phyloP scores from a whole-genome alignment of 2,888 invertebrate genomes.

The Phytoseiulus persimilis region DNA sequence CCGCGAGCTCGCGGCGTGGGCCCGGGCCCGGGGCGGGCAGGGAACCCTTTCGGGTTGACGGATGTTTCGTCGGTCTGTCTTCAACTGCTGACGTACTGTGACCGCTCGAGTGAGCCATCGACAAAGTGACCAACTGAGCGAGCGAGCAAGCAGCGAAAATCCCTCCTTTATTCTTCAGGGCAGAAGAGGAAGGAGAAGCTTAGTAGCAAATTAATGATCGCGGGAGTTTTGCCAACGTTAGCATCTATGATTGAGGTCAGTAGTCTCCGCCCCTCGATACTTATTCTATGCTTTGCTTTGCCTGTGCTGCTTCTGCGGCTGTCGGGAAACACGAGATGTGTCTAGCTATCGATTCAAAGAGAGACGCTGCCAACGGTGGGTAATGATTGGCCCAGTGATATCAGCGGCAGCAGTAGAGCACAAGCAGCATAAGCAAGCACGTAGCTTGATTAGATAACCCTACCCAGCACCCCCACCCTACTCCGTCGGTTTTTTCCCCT shows the following conservation, averaged over 20 bases:
- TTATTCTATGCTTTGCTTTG: background rate
- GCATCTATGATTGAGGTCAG: background rate
- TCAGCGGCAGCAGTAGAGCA: background rate
- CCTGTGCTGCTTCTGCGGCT: background rate
- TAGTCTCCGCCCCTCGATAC: background rate
- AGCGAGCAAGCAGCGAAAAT: background rate
- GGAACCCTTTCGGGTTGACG: background rate
- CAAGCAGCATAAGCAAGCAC: conserved; percentile 35
- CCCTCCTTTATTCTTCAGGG: background rate
- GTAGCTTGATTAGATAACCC: conserved; percentile 36
- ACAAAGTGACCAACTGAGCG: background rate
- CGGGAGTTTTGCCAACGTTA: background rate
- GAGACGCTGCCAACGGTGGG: background rate
- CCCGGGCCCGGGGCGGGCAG: background rate
- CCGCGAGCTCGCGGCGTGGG: background rate
- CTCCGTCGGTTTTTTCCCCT: background rate
- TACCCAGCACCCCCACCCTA: background rate
- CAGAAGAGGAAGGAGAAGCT: background rate
- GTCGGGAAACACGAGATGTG: conserved; percentile 5
- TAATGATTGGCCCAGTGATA: background rate
- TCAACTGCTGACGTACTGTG: background rate
- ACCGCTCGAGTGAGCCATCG: background rate
- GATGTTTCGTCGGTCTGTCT: background rate
- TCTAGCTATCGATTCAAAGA: background rate
- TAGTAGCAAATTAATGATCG: background rate